A percentile compares a stretch with the other conserved stretches of the same genome.
Conservation (phyloP, 1,140 invertebrate genomes). For the Neomicropteryx cornuta region DNA sequence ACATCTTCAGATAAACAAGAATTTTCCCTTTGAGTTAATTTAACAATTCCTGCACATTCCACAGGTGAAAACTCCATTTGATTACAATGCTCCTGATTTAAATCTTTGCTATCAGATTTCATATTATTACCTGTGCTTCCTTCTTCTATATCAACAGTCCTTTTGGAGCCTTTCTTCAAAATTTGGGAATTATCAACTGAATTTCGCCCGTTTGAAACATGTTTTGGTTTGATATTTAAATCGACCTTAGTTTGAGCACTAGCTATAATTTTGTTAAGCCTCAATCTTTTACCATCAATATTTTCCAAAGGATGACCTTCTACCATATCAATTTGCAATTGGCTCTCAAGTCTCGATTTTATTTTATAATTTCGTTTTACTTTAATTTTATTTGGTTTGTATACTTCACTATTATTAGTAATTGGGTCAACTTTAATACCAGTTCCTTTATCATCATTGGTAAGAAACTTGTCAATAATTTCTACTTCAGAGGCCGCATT, state of each 20-base stretch:
- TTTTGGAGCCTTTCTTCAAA: no score
- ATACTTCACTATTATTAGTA: constrained; percentile 1
- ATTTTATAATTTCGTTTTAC: constrained; percentile 9
- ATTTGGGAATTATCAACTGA: no score
- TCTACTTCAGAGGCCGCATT: constrained; percentile 4
- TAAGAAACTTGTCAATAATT: not conserved
- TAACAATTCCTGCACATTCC: no score
- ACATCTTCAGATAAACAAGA: constrained; percentile 28
- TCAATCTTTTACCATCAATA: not conserved
- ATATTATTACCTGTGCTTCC: constrained; percentile 6
- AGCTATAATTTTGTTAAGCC: no score
- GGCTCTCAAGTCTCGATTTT: constrained; percentile 29
- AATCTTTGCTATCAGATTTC: constrained; percentile 2
- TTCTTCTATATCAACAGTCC: constrained; percentile 14
- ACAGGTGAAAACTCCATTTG: no score
- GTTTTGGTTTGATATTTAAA: no score
- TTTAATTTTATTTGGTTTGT: constrained; percentile 3
- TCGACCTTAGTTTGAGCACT: no score
- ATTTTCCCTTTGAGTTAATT: not conserved
- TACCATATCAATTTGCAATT: constrained; percentile 34
- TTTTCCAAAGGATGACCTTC: constrained; percentile 32
- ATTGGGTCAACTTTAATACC: not conserved
- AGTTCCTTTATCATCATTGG: constrained; percentile 2
- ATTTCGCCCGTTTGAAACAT: no score
- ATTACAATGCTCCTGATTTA: constrained; percentile 5